Conservation (phyloP, 2,888 invertebrate species). For the Melikaiella ostensackeni region DNA sequence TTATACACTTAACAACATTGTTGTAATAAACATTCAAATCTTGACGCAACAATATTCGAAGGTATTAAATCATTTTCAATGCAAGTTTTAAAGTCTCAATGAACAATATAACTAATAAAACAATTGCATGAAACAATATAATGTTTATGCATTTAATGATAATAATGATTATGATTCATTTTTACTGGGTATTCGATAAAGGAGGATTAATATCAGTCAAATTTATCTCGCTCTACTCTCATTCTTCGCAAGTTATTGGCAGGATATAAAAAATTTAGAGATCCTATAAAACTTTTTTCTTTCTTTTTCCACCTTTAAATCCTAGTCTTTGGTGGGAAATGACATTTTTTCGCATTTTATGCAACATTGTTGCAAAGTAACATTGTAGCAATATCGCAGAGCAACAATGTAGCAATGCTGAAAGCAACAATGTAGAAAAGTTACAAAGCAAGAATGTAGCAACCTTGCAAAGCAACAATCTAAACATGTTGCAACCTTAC, state of each 20-base stretch:
- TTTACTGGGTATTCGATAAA: neutral
- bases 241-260: neutral
- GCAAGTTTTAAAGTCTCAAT: neutral
- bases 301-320: constrained; percentile 18
- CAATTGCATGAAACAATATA: neutral
- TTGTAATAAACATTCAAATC: neutral
- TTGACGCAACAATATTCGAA: neutral
- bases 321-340: neutral
- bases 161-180: constrained; percentile 1
- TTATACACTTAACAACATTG: neutral
- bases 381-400: too few species aligned
- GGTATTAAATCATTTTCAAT: neutral
- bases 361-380: too few species aligned
- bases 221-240: constrained; percentile 11
- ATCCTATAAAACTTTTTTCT: constrained; percentile 24
- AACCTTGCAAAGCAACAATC: too few species aligned
- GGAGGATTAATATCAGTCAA: constrained; percentile 7
- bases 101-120: neutral
- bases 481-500: too few species aligned
- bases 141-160: neutral
- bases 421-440: too few species aligned
- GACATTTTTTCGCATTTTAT: constrained; percentile 3
- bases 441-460: too few species aligned
- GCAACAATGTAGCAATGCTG: too few species aligned
- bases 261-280: constrained; percentile 24